Evolutionary conservation across 1,140 invertebrate genomes (phyloP).

Genomic region (Drosophila ananassae): DNA sequence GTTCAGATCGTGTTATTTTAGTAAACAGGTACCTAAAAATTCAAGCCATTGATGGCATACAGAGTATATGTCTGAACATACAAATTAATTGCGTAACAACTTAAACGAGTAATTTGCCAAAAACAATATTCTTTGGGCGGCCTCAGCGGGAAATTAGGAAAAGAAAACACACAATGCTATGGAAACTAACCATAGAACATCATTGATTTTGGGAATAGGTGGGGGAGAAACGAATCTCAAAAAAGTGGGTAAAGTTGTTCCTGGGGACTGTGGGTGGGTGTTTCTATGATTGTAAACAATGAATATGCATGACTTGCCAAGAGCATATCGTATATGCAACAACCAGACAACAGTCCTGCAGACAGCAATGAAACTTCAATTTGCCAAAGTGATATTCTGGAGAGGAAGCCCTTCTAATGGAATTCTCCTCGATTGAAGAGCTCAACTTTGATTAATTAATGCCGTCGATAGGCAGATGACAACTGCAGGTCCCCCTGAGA

Average conservation of each 20-base stretch:
- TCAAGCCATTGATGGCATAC: neutral
- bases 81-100: too few species aligned
- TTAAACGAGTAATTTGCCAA: neutral
- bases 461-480: conserved; percentile 43
- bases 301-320: conserved; percentile 73
- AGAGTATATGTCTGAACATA: too few species aligned
- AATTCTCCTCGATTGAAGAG: conserved; percentile 26
- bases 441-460: conserved; percentile 68
- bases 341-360: conserved; percentile 23
- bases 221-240: too few species aligned
- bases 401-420: conserved; percentile 8
- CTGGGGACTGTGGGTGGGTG: neutral
- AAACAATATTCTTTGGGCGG: neutral
- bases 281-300: conserved; percentile 63
- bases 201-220: neutral
- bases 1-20: neutral
- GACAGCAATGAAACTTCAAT: conserved; percentile 62
- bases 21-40: neutral
- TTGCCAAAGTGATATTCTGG: conserved; percentile 68
- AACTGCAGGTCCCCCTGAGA: conserved; percentile 12
- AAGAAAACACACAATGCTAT: neutral
- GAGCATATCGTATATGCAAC: conserved; percentile 61
- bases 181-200: neutral
- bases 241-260: neutral
- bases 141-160: neutral